Percentiles rank a stretch among this genome's conserved stretches.
These are phyloP conservation scores for Triops longicaudatus DNA, from an alignment of 1,140 invertebrate species.

Conservation along the genomic window DNA sequence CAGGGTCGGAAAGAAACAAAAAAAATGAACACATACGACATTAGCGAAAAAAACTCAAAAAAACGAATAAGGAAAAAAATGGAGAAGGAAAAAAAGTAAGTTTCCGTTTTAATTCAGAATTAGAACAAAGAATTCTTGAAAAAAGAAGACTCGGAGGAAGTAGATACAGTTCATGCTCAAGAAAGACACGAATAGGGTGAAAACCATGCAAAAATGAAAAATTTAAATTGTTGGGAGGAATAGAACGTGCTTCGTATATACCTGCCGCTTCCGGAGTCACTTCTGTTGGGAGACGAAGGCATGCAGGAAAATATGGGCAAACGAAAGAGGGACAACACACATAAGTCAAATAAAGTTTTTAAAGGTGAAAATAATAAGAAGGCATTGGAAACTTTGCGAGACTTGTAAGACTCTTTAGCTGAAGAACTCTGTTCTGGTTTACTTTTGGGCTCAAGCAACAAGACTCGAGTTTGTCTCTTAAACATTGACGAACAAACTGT, in stretches of 20 bases:
- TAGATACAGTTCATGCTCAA: not conserved
- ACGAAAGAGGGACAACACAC: conserved; percentile 14
- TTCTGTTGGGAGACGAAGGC: conserved; percentile 11
- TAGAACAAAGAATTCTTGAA: not conserved
- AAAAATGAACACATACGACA: conserved; percentile 37
- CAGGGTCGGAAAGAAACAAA: conserved; percentile 38
- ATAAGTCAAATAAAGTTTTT: not conserved
- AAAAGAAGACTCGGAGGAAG: not conserved
- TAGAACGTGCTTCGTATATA: conserved; percentile 8
- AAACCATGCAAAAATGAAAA: conserved; percentile 22
- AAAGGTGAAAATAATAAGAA: not conserved
- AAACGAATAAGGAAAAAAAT: too few relatives aligned
- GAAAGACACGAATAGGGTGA: not conserved
- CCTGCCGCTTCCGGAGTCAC: not conserved
- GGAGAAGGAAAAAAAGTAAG: not conserved
- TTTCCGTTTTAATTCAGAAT: not conserved
- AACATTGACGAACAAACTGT: too few relatives aligned
- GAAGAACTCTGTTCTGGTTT: too few relatives aligned
- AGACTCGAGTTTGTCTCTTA: too few relatives aligned
- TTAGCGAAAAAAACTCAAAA: conserved; percentile 25
- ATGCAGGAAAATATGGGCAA: conserved; percentile 8
- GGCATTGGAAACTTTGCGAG: not conserved
- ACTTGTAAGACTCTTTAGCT: not conserved
- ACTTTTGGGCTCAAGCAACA: too few relatives aligned
- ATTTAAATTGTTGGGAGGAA: not conserved